Evolutionary conservation across 2,888 invertebrate species (phyloP).

Genomic region (Epicampocera succincta): DNA sequence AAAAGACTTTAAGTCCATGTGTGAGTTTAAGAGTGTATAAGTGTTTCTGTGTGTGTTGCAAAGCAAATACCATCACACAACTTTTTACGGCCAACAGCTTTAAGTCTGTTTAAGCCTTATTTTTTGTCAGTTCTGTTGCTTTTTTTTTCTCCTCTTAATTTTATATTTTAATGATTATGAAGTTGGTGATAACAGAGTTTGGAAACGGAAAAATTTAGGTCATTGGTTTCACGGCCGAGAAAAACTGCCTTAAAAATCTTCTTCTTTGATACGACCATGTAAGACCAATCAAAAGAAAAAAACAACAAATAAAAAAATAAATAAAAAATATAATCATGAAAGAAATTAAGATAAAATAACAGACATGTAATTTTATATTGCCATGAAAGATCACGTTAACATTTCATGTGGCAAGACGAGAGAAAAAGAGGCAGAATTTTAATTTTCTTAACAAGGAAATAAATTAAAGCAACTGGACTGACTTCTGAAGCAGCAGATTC

Average conservation of each 20-base stretch:
- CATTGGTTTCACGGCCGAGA: slow-evolving; percentile 34
- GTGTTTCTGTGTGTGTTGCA: slow-evolving; percentile 14
- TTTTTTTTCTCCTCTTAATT: slow-evolving; percentile 42
- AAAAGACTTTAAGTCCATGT: background rate
- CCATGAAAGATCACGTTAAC: slow-evolving; percentile 40
- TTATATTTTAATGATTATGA: slow-evolving; percentile 61
- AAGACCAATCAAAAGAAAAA: background rate
- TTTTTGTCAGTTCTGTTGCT: slow-evolving; percentile 5
- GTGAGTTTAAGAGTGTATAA: background rate
- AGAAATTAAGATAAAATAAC: slow-evolving; percentile 45
- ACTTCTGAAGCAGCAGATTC: slow-evolving; percentile 8
- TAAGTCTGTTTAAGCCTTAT: slow-evolving; percentile 30
- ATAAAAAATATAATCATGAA: slow-evolving; percentile 39
- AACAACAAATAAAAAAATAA: too few relatives aligned
- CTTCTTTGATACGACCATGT: slow-evolving; percentile 15
- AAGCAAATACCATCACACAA: slow-evolving; percentile 67
- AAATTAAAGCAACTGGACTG: slow-evolving; percentile 19
- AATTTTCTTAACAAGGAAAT: slow-evolving; percentile 10
- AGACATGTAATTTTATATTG: slow-evolving; percentile 43
- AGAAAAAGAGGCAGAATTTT: background rate
- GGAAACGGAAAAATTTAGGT: slow-evolving; percentile 56
- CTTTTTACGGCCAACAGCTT: slow-evolving; percentile 65
- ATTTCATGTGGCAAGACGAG: slow-evolving; percentile 16
- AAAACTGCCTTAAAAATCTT: slow-evolving; percentile 20
- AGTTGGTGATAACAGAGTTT: slow-evolving; percentile 59